Conservation (phyloP, 2,113 vertebrate species). For the Ramphastos sulfuratus region DNA sequence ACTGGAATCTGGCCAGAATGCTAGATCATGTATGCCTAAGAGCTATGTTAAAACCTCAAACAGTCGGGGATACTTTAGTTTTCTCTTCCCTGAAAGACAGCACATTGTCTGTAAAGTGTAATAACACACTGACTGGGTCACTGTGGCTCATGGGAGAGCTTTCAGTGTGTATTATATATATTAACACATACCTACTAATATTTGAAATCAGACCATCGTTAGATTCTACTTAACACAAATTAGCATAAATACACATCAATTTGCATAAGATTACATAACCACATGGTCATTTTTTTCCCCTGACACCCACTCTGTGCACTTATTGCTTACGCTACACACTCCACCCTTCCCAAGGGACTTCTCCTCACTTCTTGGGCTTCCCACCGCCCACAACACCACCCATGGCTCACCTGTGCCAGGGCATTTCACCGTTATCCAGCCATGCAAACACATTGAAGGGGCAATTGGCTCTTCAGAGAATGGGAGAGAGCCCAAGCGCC, state of each 20-base stretch:
- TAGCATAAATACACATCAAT: conserved; percentile 33
- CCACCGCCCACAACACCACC: accelerated
- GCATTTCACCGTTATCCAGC: accelerated
- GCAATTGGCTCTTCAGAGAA: too few relatives aligned
- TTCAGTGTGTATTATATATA: not conserved
- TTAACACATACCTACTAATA: not conserved
- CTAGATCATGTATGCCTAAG: not conserved
- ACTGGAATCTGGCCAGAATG: not conserved
- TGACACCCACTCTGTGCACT: not conserved
- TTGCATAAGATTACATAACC: conserved; percentile 7
- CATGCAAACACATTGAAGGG: accelerated
- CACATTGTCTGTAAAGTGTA: accelerated
- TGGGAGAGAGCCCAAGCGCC: accelerated
- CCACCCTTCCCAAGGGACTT: not conserved
- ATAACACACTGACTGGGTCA: accelerated
- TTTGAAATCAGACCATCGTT: not conserved
- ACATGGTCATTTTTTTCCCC: not conserved
- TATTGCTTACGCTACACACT: accelerated
- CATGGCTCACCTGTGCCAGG: accelerated
- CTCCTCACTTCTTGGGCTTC: accelerated
- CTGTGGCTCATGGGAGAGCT: not conserved
- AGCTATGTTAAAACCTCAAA: not conserved
- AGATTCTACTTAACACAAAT: conserved; percentile 34
- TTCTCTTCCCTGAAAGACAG: not conserved
- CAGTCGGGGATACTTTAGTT: not conserved